Conservation (phyloP, 2,113 vertebrate genomes). For the Oplegnathus fasciatus region DNA sequence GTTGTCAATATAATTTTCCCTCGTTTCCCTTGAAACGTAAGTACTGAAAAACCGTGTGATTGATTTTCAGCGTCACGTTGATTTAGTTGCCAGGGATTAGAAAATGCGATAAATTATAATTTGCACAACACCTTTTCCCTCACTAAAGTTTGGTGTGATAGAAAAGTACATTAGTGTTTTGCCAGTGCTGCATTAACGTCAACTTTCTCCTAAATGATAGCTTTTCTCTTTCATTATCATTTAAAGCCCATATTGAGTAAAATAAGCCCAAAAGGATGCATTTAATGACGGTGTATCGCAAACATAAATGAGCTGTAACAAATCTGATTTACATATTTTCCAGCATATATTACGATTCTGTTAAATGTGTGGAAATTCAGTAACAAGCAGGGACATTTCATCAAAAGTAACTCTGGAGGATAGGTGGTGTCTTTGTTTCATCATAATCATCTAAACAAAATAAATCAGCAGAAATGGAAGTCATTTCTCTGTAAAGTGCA, state of each 20-base stretch:
- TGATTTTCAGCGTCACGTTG: conserved; percentile 26
- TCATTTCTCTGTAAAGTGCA: neutral
- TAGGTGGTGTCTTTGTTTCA: conserved; percentile 20
- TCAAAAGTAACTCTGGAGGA: conserved; percentile 8
- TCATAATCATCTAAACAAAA: conserved; percentile 20
- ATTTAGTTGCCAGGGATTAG: conserved; percentile 6
- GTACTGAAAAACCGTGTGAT: neutral
- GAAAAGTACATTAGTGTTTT: neutral
- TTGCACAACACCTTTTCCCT: neutral
- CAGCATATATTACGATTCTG: neutral
- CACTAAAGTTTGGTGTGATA: neutral
- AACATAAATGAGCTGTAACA: conserved; percentile 30
- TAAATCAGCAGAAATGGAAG: conserved; percentile 30
- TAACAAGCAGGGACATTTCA: conserved; percentile 14
- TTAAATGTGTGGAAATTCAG: conserved; percentile 1
- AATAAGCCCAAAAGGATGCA: conserved; percentile 5
- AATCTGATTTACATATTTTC: conserved; percentile 37
- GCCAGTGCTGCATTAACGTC: neutral
- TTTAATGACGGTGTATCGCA: neutral
- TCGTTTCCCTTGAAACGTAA: conserved; percentile 6
- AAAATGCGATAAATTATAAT: neutral
- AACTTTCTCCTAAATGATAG: conserved; percentile 19
- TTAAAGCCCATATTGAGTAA: conserved; percentile 13
- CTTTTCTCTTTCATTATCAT: conserved; percentile 21
- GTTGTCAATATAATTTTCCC: neutral